Evolutionary conservation across 1,140 invertebrate species (phyloP).

Genomic region (Lasioglossum albipes): DNA sequence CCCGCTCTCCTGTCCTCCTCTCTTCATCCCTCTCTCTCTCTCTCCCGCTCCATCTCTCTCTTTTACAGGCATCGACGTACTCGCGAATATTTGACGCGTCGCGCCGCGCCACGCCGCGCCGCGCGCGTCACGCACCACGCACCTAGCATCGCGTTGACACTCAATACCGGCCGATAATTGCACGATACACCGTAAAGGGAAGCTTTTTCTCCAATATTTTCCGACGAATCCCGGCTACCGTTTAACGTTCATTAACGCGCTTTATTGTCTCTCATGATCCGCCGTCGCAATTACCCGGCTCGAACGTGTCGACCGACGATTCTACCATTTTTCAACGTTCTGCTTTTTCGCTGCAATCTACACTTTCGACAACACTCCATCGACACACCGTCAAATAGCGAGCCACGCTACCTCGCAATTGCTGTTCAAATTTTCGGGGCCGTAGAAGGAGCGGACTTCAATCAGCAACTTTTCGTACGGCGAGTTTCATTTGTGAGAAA

Average conservation of each 20-base stretch:
- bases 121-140: neutral
- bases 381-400: too few relatives aligned
- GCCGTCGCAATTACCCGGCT: slow-evolving; percentile 23
- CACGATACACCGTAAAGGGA: slow-evolving; percentile 31
- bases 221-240: neutral
- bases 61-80: slow-evolving; percentile 16
- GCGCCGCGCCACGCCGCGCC: slow-evolving; percentile 3
- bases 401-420: too few relatives aligned
- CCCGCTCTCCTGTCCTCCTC: neutral
- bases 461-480: too few relatives aligned
- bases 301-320: neutral
- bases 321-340: neutral
- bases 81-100: slow-evolving; percentile 54
- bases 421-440: neutral
- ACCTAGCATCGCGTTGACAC: slow-evolving; percentile 13
- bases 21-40: neutral
- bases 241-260: slow-evolving; percentile 20
- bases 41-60: neutral
- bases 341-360: neutral
- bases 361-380: neutral
- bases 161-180: slow-evolving; percentile 59
- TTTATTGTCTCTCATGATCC: slow-evolving; percentile 25
- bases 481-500: too few relatives aligned
- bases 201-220: slow-evolving; percentile 35
- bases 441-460: too few relatives aligned